These are phyloP conservation scores for Mionectes olivaceus DNA, from an alignment of 2,797 vertebrate species.

Conservation along the genomic window DNA sequence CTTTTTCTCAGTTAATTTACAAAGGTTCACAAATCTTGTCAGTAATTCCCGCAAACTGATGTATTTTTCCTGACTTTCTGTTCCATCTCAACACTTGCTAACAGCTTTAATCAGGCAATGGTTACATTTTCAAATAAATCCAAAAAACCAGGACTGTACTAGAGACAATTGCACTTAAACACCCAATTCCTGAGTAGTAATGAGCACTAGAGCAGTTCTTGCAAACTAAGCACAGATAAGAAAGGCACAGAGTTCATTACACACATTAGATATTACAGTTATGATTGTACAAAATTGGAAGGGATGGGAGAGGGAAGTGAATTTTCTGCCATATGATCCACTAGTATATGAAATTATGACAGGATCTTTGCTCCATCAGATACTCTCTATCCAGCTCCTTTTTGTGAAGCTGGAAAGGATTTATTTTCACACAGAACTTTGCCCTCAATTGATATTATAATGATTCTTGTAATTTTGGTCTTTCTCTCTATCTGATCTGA, in stretches of 20 bases:
- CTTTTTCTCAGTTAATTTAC: not conserved
- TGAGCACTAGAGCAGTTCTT: not conserved
- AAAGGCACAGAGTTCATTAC: not conserved
- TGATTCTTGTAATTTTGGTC: constrained; percentile 68
- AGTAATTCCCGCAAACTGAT: not conserved
- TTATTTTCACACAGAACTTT: constrained; percentile 47
- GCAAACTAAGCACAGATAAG: not conserved
- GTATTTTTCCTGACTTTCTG: not conserved
- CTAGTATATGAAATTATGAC: constrained; percentile 50
- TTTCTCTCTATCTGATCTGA: constrained; percentile 85
- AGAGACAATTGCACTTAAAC: not conserved
- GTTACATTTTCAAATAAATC: not conserved
- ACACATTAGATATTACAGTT: not conserved
- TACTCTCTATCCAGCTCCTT: not conserved
- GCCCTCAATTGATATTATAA: constrained; percentile 47
- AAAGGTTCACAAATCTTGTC: not conserved
- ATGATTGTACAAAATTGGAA: not conserved
- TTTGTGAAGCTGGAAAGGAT: constrained; percentile 14
- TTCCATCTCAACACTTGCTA: not conserved
- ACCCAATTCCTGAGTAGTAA: not conserved
- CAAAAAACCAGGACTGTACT: not conserved
- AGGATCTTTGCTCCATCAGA: constrained; percentile 55
- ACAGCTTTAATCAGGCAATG: not conserved
- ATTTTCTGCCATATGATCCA: not conserved
- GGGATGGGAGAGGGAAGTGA: not conserved